phyloP scores from a whole-genome alignment of 2,797 vertebrate species.

The Calcarius lapponicus region DNA sequence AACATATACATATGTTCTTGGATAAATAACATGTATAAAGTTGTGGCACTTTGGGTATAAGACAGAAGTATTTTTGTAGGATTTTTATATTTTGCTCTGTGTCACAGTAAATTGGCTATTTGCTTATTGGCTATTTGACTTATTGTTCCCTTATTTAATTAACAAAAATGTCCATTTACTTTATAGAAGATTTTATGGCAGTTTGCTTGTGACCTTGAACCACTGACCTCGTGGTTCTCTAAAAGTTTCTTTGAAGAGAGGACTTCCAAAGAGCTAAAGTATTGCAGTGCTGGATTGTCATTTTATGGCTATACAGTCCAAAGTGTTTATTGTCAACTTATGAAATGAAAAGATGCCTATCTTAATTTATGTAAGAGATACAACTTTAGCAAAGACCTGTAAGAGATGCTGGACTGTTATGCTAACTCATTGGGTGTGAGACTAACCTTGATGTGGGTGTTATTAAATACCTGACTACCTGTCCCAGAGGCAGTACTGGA shows the following conservation, averaged over 20 bases:
- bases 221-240: background rate
- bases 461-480: background rate
- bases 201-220: background rate
- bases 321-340: background rate
- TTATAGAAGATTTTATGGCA: background rate
- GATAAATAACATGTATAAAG: too few species aligned
- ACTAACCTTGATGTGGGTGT: conserved; percentile 35
- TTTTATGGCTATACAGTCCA: background rate
- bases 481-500: conserved; percentile 11
- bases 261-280: background rate
- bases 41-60: background rate
- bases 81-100: background rate
- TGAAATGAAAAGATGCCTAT: conserved; percentile 13
- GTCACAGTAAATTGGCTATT: background rate
- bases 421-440: conserved; percentile 23
- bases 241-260: background rate
- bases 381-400: conserved; percentile 13
- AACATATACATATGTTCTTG: too few species aligned
- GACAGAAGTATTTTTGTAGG: background rate
- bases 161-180: background rate
- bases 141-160: background rate
- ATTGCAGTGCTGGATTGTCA: background rate
- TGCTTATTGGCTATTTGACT: background rate
- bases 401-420: background rate
- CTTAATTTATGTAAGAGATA: conserved; percentile 13